A percentile compares a stretch with the other conserved stretches of the same genome.
These are phyloP conservation scores for Mobula hypostoma DNA, from an alignment of 2,113 vertebrate genomes.

Conservation along the genomic window DNA sequence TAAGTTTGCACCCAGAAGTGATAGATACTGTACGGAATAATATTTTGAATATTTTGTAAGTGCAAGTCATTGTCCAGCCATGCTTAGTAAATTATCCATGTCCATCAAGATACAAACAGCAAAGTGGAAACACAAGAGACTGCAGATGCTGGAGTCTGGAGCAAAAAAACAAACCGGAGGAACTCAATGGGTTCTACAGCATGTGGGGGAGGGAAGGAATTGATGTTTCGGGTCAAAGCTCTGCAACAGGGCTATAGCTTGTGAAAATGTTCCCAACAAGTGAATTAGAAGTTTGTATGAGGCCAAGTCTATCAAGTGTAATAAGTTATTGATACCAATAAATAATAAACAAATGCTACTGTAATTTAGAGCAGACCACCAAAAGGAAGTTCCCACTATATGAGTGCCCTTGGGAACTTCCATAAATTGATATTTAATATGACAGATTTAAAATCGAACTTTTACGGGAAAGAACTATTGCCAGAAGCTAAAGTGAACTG, in stretches of 20 bases:
- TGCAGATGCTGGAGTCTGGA: too few species aligned
- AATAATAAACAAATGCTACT: constrained; percentile 44
- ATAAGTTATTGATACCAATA: constrained; percentile 29
- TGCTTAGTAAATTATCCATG: not conserved
- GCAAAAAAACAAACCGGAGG: too few species aligned
- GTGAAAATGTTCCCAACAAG: not conserved
- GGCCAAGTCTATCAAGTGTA: not conserved
- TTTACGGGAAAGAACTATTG: constrained; percentile 51
- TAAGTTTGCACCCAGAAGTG: not conserved
- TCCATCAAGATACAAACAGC: not conserved
- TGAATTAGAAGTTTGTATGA: not conserved
- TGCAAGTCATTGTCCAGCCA: not conserved
- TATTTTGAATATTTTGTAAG: not conserved
- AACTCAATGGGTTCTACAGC: too few species aligned
- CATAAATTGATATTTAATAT: constrained; percentile 50
- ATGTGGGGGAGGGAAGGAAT: too few species aligned
- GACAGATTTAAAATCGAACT: constrained; percentile 49
- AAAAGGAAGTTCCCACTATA: constrained; percentile 45
- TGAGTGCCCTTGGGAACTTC: constrained; percentile 43
- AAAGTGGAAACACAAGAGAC: too few species aligned
- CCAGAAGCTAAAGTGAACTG: constrained; percentile 55
- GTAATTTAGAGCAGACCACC: constrained; percentile 45
- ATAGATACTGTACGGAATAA: not conserved
- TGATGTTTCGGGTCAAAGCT: too few species aligned
- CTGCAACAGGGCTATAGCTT: too few species aligned